These are phyloP conservation scores for Asbolus verrucosus DNA, from an alignment of 1,140 invertebrate species.

Conservation along the genomic window DNA sequence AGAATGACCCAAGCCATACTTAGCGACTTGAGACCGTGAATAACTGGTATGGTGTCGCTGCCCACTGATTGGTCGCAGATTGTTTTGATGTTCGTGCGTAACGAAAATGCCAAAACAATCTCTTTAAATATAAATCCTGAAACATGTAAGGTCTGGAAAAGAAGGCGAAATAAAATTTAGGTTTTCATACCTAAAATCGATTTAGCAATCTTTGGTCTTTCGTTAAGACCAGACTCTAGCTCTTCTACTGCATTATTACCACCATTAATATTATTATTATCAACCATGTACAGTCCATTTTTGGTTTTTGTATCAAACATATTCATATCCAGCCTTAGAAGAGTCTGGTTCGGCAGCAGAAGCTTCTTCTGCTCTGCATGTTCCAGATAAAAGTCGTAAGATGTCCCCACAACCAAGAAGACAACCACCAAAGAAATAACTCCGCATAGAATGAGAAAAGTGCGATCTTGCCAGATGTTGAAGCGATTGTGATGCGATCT, in stretches of 20 bases:
- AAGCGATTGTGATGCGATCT: slow-evolving; percentile 77
- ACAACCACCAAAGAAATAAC: slow-evolving; percentile 69
- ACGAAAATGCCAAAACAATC: slow-evolving; percentile 82
- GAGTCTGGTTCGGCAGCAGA: slow-evolving; percentile 27
- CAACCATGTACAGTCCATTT: slow-evolving; percentile 59
- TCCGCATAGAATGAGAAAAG: slow-evolving; percentile 68
- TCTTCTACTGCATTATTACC: background rate
- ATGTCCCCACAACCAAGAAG: slow-evolving; percentile 73
- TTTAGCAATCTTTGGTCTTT: background rate
- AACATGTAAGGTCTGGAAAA: too few species aligned
- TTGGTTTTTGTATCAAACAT: slow-evolving; percentile 55
- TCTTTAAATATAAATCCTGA: slow-evolving; percentile 66
- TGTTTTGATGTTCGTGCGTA: slow-evolving; percentile 78
- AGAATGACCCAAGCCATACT: slow-evolving; percentile 95
- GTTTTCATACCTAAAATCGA: too few species aligned
- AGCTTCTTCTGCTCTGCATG: slow-evolving; percentile 53
- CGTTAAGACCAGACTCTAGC: too few species aligned
- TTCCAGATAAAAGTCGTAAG: slow-evolving; percentile 68
- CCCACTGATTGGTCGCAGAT: slow-evolving; percentile 84
- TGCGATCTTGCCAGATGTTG: slow-evolving; percentile 74
- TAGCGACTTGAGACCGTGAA: slow-evolving; percentile 85
- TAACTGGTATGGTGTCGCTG: slow-evolving; percentile 82
- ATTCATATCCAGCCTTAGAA: slow-evolving; percentile 54
- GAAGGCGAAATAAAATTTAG: too few species aligned
- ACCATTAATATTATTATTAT: slow-evolving; percentile 48